phyloP scores from a whole-genome alignment of 2,113 vertebrate genomes.

The Pluvialis apricaria region DNA sequence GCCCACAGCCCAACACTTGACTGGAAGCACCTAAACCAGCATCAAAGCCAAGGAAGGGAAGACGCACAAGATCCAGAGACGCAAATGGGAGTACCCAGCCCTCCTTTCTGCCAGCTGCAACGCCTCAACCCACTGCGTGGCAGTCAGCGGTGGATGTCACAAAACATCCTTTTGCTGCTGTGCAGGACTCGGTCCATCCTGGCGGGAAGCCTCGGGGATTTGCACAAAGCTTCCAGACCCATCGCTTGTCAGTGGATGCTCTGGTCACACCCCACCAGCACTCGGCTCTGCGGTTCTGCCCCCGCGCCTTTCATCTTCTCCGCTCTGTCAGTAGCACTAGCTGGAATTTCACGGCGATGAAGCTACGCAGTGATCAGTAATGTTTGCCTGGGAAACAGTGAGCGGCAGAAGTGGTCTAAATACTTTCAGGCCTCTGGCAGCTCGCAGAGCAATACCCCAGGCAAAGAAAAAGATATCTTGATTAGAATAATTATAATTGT shows the following conservation, averaged over 20 bases:
- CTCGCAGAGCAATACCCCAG: constrained; percentile 55
- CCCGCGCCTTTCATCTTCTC: background rate
- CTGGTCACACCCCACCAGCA: background rate
- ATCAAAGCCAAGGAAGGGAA: background rate
- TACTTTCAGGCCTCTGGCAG: constrained; percentile 53
- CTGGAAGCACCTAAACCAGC: background rate
- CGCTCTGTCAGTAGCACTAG: background rate
- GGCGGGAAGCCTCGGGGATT: accelerated
- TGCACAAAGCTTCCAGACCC: background rate
- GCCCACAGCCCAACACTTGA: background rate
- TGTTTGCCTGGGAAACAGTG: constrained; percentile 17
- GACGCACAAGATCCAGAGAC: background rate
- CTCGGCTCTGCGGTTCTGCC: background rate
- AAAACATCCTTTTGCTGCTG: background rate
- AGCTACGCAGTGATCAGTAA: background rate
- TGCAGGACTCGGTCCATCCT: accelerated
- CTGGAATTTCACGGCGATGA: background rate
- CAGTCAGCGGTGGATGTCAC: background rate
- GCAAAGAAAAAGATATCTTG: constrained; percentile 70
- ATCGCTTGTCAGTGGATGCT: accelerated
- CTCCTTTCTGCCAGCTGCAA: background rate
- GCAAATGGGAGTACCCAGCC: background rate
- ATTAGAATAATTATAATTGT: constrained; percentile 76
- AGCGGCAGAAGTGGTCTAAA: constrained; percentile 58
- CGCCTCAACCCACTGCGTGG: accelerated